These are phyloP conservation scores for Acanthisitta chloris DNA, from an alignment of 2,113 vertebrate genomes.

Conservation along the genomic window DNA sequence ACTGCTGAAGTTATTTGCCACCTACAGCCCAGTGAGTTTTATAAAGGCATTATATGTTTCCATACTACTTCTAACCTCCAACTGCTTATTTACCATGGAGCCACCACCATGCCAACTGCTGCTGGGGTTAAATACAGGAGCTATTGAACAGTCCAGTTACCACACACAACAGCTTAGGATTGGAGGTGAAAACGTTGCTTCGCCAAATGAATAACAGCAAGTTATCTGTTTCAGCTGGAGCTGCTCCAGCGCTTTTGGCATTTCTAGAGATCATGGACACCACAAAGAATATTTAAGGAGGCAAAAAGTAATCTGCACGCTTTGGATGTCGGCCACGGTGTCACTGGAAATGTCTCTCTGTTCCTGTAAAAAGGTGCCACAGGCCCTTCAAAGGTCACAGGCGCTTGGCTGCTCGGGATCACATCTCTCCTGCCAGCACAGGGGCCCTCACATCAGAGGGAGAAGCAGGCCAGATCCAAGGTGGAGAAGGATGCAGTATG, in stretches of 20 bases:
- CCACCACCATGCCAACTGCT: background rate
- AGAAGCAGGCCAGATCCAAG: background rate
- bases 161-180: fast-evolving
- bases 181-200: background rate
- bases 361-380: background rate
- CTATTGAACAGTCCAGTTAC: background rate
- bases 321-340: background rate
- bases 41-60: background rate
- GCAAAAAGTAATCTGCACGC: background rate
- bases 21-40: background rate
- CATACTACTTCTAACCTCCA: background rate
- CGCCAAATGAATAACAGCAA: background rate
- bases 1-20: background rate
- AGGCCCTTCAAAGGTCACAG: background rate
- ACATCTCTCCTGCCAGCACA: background rate
- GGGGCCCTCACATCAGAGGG: background rate
- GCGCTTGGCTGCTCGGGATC: fast-evolving
- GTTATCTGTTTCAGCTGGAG: slow-evolving; percentile 29
- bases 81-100: background rate
- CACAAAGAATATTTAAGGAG: background rate
- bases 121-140: background rate
- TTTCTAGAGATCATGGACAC: background rate
- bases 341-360: background rate
- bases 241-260: slow-evolving; percentile 1
- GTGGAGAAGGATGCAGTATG: background rate